Evolutionary conservation across 2,113 vertebrate species (phyloP).

Genomic region (Sinocyclocheilus rhinocerous): DNA sequence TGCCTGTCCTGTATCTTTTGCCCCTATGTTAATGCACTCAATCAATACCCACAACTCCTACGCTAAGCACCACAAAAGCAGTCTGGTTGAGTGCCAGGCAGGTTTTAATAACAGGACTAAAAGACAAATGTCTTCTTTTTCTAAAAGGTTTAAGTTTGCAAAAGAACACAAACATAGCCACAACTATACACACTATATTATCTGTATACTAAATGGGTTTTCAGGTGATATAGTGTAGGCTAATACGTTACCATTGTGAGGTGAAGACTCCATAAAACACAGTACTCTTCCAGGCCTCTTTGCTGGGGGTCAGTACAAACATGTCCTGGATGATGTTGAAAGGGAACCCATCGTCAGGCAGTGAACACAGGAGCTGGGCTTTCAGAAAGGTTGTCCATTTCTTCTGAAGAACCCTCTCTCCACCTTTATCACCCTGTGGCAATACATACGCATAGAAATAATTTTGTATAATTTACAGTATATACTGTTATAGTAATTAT

Average conservation of each 20-base stretch:
- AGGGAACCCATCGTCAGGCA: constrained; percentile 90
- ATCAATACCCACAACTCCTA: constrained; percentile 44
- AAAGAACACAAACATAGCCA: not conserved
- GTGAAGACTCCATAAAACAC: constrained; percentile 95
- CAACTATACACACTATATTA: not conserved
- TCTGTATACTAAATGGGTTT: not conserved
- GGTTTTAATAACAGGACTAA: constrained; percentile 25
- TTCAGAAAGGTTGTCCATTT: constrained; percentile 97
- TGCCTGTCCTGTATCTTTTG: constrained; percentile 14
- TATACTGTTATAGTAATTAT: too few species aligned
- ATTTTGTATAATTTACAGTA: too few species aligned
- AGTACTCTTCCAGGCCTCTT: constrained; percentile 80
- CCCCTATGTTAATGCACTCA: constrained; percentile 25
- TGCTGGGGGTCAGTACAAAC: constrained; percentile 86
- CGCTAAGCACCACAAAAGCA: not conserved
- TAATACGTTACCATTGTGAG: constrained; percentile 85
- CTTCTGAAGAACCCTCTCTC: constrained; percentile 93
- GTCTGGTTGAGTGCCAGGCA: not conserved
- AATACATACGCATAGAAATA: not conserved
- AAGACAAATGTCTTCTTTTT: not conserved
- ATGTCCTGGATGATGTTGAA: constrained; percentile 96
- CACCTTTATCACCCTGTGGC: constrained; percentile 88
- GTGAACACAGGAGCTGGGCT: constrained; percentile 89
- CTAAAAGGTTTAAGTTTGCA: not conserved
- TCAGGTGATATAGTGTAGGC: not conserved